phyloP scores from a whole-genome alignment of 2,797 vertebrate species.

The Danio tinwini region DNA sequence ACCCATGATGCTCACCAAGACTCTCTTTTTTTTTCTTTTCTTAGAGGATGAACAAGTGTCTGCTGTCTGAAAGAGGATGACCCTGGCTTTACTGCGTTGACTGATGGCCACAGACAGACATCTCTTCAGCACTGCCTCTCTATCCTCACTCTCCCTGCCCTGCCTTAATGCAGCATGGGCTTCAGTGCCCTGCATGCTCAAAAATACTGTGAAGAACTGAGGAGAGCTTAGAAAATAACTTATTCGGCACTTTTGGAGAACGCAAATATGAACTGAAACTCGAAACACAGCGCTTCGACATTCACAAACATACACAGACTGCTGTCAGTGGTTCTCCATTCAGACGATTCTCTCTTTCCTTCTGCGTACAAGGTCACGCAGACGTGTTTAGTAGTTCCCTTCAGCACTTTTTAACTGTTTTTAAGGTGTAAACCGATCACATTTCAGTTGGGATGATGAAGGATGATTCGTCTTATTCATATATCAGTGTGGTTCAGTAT shows the following conservation, averaged over 20 bases:
- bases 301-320: slow-evolving; percentile 53
- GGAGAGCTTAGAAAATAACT: slow-evolving; percentile 68
- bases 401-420: slow-evolving; percentile 70
- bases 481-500: slow-evolving; percentile 31
- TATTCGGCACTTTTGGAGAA: slow-evolving; percentile 91
- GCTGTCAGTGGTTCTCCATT: slow-evolving; percentile 34
- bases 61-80: slow-evolving; percentile 86
- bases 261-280: slow-evolving; percentile 51
- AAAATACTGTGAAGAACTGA: slow-evolving; percentile 94
- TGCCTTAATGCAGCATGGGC: slow-evolving; percentile 97
- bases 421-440: slow-evolving; percentile 34
- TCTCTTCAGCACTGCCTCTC: slow-evolving; percentile 79
- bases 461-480: not conserved
- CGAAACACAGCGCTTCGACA: slow-evolving; percentile 59
- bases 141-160: slow-evolving; percentile 87
- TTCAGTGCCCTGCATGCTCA: slow-evolving; percentile 90
- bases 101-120: slow-evolving; percentile 68
- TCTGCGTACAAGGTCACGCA: slow-evolving; percentile 28
- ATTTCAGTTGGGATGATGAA: slow-evolving; percentile 26
- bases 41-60: slow-evolving; percentile 98
- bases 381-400: slow-evolving; percentile 29
- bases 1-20: slow-evolving; percentile 8
- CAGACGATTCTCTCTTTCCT: slow-evolving; percentile 10
- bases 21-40: slow-evolving; percentile 65
- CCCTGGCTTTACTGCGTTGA: slow-evolving; percentile 71